A percentile compares a stretch with the other conserved stretches of the same genome.
These are phyloP conservation scores for Seriola rivoliana DNA, from an alignment of 2,113 vertebrate genomes.

Conservation along the genomic window DNA sequence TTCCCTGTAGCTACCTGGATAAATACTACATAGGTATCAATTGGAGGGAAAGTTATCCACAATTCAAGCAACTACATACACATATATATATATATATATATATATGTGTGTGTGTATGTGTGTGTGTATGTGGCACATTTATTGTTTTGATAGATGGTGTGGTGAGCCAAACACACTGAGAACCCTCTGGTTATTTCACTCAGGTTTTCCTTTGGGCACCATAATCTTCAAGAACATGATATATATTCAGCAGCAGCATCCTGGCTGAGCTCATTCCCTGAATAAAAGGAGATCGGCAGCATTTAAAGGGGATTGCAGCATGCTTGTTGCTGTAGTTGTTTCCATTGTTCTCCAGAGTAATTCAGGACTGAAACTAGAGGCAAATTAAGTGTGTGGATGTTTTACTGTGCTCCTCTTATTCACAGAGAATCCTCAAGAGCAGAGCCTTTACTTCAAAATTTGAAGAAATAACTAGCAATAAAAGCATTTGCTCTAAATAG, in stretches of 20 bases:
- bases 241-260: slow-evolving; percentile 37
- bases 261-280: slow-evolving; percentile 17
- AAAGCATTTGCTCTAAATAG: slow-evolving; percentile 4
- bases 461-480: not conserved
- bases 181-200: slow-evolving; percentile 15
- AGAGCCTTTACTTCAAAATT: not conserved
- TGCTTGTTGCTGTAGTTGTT: slow-evolving; percentile 16
- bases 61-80: not conserved
- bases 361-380: slow-evolving; percentile 1
- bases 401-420: not conserved
- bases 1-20: not conserved
- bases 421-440: not conserved
- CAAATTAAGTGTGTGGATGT: not conserved
- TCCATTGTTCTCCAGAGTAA: not conserved
- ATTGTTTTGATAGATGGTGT: slow-evolving; percentile 7
- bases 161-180: not conserved
- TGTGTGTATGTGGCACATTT: too few species aligned
- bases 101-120: too few species aligned
- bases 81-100: too few species aligned
- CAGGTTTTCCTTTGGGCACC: slow-evolving; percentile 20
- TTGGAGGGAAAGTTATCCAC: not conserved
- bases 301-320: slow-evolving; percentile 5
- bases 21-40: not conserved
- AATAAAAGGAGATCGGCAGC: slow-evolving; percentile 25
- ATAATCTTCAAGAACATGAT: slow-evolving; percentile 39